Percentiles rank a stretch among this genome's conserved stretches.
These are phyloP conservation scores for Mesoligia furuncula DNA, from an alignment of 2,888 invertebrate genomes.

Conservation along the genomic window DNA sequence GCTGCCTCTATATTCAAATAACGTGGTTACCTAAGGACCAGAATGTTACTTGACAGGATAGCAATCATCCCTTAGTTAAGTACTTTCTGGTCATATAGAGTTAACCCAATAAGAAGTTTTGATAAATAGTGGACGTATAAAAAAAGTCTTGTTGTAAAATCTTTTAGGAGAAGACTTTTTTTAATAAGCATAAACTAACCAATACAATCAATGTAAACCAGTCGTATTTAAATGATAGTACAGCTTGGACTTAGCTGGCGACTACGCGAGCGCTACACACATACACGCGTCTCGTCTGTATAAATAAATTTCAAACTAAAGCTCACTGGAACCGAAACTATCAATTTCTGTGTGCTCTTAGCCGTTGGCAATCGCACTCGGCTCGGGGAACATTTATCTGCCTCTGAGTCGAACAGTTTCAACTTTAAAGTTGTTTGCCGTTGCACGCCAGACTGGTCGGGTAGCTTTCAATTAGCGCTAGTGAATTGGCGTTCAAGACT, in stretches of 20 bases:
- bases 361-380: constrained; percentile 54
- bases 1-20: neutral
- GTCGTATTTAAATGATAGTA: neutral
- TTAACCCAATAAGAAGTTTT: neutral
- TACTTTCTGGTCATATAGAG: neutral
- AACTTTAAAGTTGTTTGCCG: constrained; percentile 65
- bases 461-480: constrained; percentile 71
- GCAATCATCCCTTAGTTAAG: neutral
- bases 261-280: neutral
- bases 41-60: neutral
- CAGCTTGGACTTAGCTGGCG: neutral
- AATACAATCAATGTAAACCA: neutral
- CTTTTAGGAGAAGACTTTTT: neutral
- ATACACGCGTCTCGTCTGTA: neutral
- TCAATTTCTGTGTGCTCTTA: constrained; percentile 60
- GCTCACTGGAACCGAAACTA: constrained; percentile 55
- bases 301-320: constrained; percentile 41
- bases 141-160: neutral
- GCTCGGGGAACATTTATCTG: constrained; percentile 60
- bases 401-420: constrained; percentile 52
- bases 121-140: neutral
- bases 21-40: neutral
- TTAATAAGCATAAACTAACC: neutral
- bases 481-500: constrained; percentile 63
- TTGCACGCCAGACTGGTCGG: constrained; percentile 48